These are phyloP conservation scores for Artibeus jamaicensis DNA, from an alignment of 2,797 vertebrate species.

Conservation along the genomic window DNA sequence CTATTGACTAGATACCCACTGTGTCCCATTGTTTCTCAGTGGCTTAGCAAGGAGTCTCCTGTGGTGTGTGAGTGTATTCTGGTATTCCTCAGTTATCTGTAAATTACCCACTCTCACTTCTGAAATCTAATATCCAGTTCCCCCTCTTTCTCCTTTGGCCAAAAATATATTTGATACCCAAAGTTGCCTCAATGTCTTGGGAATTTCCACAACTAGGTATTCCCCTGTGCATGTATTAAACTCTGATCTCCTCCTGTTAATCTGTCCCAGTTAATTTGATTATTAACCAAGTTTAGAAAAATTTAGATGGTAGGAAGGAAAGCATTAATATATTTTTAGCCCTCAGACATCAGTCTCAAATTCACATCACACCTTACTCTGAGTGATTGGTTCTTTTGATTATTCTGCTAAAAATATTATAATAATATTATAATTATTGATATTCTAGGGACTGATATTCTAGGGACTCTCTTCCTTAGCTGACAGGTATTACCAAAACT, in stretches of 20 bases:
- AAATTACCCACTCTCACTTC: neutral
- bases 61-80: neutral
- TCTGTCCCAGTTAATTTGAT: neutral
- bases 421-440: no score
- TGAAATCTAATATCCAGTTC: neutral
- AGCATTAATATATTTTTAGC: neutral
- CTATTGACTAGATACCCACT: neutral
- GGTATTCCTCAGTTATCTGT: neutral
- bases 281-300: neutral
- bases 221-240: neutral
- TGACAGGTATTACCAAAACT: neutral
- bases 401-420: neutral
- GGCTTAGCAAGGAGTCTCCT: neutral
- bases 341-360: neutral
- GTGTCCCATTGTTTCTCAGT: neutral
- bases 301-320: neutral
- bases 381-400: neutral
- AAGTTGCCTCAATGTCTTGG: neutral
- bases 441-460: no score
- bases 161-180: neutral
- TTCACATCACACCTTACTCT: neutral
- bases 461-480: neutral
- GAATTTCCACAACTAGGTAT: neutral
- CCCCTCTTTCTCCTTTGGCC: neutral
- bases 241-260: neutral